A percentile compares a stretch with the other conserved stretches of the same genome.
These are phyloP conservation scores for Heliconius melpomene DNA, from an alignment of 1,140 invertebrate genomes.

Conservation along the genomic window DNA sequence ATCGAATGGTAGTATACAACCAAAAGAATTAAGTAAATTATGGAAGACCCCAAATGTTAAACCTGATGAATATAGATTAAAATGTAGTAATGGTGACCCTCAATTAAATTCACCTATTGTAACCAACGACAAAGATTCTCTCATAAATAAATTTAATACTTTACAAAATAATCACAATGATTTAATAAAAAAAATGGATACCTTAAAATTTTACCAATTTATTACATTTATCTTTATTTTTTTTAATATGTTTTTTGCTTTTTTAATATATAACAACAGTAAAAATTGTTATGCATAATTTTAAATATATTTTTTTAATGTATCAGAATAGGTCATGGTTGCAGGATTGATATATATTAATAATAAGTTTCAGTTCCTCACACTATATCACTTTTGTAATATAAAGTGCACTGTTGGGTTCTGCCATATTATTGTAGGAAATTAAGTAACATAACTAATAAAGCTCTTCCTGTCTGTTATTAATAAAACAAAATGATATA, in stretches of 20 bases:
- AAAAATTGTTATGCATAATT: slow-evolving; percentile 10
- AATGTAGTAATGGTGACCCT: slow-evolving; percentile 34
- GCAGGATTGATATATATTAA: too few species aligned
- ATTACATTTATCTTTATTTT: slow-evolving; percentile 37
- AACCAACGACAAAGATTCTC: slow-evolving; percentile 25
- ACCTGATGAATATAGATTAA: slow-evolving; percentile 50
- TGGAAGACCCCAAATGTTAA: slow-evolving; percentile 46
- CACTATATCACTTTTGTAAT: too few species aligned
- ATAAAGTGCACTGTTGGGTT: too few species aligned
- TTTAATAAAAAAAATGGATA: slow-evolving; percentile 33
- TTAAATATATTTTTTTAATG: neutral
- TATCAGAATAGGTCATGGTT: neutral
- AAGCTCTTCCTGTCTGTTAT: too few species aligned
- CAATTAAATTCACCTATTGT: neutral
- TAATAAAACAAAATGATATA: too few species aligned
- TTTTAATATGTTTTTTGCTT: slow-evolving; percentile 32
- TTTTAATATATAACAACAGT: slow-evolving; percentile 24
- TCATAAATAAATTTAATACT: slow-evolving; percentile 33
- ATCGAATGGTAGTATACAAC: slow-evolving; percentile 42
- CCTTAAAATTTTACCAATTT: slow-evolving; percentile 39
- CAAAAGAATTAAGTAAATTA: slow-evolving; percentile 44
- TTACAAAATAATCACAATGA: slow-evolving; percentile 41
- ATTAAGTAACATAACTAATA: too few species aligned
- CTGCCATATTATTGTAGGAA: too few species aligned
- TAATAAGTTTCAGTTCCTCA: too few species aligned